These are phyloP conservation scores for Haliclona indistincta DNA, from an alignment of 37 sponge, comb jelly and placozoan species.

Conservation along the genomic window DNA sequence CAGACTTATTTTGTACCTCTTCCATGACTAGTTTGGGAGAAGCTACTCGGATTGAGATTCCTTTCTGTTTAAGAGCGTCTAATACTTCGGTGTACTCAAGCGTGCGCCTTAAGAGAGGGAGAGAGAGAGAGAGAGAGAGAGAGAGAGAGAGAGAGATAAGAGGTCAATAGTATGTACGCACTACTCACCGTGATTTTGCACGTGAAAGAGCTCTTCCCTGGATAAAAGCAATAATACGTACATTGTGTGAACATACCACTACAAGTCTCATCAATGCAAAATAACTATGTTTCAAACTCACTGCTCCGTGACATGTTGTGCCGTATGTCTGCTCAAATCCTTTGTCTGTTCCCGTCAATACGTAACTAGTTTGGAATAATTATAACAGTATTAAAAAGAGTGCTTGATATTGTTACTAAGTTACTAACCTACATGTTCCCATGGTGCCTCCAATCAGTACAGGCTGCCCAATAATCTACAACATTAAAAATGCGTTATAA, in stretches of 20 bases:
- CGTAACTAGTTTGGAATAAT: slow-evolving; percentile 69
- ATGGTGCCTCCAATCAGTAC: slow-evolving; percentile 99
- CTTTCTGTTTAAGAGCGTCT: slow-evolving; percentile 70
- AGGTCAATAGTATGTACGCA: neutral
- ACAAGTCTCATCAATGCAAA: neutral
- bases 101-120: slow-evolving; percentile 59
- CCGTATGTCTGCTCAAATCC: slow-evolving; percentile 96
- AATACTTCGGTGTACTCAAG: slow-evolving; percentile 91
- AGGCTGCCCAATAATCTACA: slow-evolving; percentile 91
- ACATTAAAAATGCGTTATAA: neutral
- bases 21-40: slow-evolving; percentile 99
- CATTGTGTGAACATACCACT: neutral
- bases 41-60: slow-evolving; percentile 96
- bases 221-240: neutral
- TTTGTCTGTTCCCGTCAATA: slow-evolving; percentile 93
- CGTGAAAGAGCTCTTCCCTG: slow-evolving; percentile 81
- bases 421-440: slow-evolving; percentile 95
- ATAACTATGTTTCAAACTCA: too few species aligned
- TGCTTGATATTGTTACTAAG: neutral
- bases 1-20: slow-evolving; percentile 59
- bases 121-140: slow-evolving; percentile 20
- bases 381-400: neutral
- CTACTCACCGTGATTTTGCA: slow-evolving; percentile 88
- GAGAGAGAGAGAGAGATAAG: slow-evolving; percentile 25
- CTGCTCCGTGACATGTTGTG: slow-evolving; percentile 99